Evolutionary conservation across 2,888 invertebrate genomes (phyloP), one percentile per base, ranked within the genome.

Genomic region (Parnassius smintheus): DNA sequence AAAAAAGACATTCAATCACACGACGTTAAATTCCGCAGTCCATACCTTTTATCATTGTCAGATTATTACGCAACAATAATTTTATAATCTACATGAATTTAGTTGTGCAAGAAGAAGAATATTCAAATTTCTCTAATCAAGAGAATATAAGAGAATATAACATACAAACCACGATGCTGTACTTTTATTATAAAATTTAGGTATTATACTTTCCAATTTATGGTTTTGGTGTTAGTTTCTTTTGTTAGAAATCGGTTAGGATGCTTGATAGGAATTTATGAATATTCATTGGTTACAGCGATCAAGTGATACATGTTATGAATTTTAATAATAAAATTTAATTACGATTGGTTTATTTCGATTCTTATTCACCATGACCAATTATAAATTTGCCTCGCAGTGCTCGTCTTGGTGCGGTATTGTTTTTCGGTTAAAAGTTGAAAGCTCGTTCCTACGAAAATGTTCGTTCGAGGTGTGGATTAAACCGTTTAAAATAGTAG

Each of bases 381-480:
- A 83, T 75, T 72, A 61, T 66, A 67, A 75, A 78, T 77, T 80
- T 76, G 72, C 80, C 79, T 74, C 73, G 64, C 78, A 82, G 80
- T 71, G 69, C 55, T 65, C 64, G 56, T 59, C 63, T 18, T 52
- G 46, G 49, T 42, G 41, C 59, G 60, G 65, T 18, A 68, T 68
- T 68, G 65, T 69, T 70, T 69, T 69, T 70, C 73, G 73, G 75
- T 78, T 72, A 66, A 72, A 53, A 57, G 56, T 76, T 75, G 66
- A 75, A 74, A 73, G 74, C 66, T 71, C 18, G 18, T 18, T 18
- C 18, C 1, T 71, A 72, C 70, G 70, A 88, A 83, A 83, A 89
- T 91, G 90, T 90, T 89, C 75, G 86, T 76, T 68, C 88, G 88
- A 69, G 90, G 90, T 73, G 90, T 91, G 66, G 90, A 86, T 80